Percentiles rank a stretch among this genome's conserved stretches.
These are phyloP conservation scores for Myiotriccus ornatus DNA, from an alignment of 2,797 vertebrate genomes.

Conservation along the genomic window DNA sequence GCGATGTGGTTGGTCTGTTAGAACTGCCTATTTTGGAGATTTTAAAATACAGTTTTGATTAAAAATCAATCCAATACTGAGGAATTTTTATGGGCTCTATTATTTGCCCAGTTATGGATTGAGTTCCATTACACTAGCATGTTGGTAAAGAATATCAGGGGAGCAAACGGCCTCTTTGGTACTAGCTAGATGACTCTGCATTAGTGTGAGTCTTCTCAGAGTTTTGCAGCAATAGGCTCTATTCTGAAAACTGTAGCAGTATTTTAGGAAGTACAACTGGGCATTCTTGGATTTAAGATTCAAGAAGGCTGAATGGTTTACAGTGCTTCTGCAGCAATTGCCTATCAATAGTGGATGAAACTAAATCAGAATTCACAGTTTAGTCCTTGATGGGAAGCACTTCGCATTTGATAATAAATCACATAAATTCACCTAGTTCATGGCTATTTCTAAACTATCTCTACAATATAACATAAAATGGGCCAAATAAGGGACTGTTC, in stretches of 20 bases:
- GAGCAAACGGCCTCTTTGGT: not conserved
- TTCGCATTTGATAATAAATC: not conserved
- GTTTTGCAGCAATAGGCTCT: not conserved
- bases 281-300: not conserved
- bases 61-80: not conserved
- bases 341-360: not conserved
- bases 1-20: not conserved
- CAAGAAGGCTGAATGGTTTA: not conserved
- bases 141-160: not conserved
- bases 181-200: not conserved
- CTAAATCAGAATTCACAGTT: not conserved
- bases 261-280: not conserved
- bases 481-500: not conserved
- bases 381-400: not conserved
- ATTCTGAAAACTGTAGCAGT: not conserved
- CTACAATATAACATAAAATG: not conserved
- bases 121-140: not conserved
- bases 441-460: not conserved
- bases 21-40: not conserved
- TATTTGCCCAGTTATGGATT: not conserved
- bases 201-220: not conserved
- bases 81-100: not conserved
- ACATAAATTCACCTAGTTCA: not conserved
- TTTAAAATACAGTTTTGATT: not conserved
- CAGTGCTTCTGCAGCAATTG: not conserved